phyloP scores from a whole-genome alignment of 1,140 invertebrate species.

The Rhopalosiphum maidis region DNA sequence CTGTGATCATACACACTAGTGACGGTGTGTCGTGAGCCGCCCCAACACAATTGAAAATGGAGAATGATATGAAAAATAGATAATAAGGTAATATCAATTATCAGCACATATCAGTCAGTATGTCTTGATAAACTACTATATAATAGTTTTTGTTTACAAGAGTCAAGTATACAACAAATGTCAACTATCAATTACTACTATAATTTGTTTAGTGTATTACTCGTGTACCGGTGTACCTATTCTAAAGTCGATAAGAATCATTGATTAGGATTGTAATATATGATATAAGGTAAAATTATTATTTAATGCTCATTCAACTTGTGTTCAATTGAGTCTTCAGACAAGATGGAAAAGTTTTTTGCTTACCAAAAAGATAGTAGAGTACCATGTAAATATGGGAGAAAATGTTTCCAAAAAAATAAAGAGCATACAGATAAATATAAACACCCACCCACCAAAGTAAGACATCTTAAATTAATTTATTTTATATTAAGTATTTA shows the following conservation, averaged over 20 bases:
- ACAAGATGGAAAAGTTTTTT: constrained; percentile 51
- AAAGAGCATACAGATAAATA: constrained; percentile 47
- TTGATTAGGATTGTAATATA: background rate
- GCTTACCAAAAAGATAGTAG: constrained; percentile 46
- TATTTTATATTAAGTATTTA: background rate
- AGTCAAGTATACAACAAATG: no score
- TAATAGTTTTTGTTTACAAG: no score
- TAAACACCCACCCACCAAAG: constrained; percentile 49
- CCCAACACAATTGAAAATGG: no score
- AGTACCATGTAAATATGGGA: constrained; percentile 37
- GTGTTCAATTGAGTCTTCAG: background rate
- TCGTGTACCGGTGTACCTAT: no score
- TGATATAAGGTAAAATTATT: background rate
- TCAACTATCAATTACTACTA: no score
- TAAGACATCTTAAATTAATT: constrained; percentile 21
- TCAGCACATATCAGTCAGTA: no score
- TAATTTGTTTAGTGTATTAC: no score
- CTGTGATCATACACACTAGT: no score
- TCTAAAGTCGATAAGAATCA: background rate
- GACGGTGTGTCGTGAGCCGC: no score
- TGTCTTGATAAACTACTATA: no score
- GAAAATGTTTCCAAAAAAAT: constrained; percentile 49
- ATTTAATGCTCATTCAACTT: background rate
- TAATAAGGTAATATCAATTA: no score
- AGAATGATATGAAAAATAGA: no score